Evolutionary conservation across 2,797 vertebrate species (phyloP).

Genomic region (Gastrophryne carolinensis): DNA sequence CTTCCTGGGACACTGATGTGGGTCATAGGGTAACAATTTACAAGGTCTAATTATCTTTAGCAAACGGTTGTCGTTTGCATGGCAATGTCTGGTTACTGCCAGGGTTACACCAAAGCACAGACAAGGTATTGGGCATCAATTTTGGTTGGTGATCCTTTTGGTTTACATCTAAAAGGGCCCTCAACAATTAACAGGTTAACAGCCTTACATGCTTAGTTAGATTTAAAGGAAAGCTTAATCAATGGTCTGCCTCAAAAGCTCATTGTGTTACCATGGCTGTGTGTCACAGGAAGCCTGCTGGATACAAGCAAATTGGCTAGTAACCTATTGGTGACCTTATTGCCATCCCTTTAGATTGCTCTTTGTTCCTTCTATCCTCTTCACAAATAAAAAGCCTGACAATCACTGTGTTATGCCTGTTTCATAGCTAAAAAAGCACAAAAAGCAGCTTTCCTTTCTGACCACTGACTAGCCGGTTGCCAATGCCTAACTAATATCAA

Average conservation of each 20-base stretch:
- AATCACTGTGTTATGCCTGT: no score
- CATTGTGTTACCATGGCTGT: conserved; percentile 65
- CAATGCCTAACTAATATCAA: no score
- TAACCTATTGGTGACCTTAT: conserved; percentile 67
- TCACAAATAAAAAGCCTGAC: no score
- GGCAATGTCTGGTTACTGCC: neutral
- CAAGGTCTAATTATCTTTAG: neutral
- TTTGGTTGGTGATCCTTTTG: neutral
- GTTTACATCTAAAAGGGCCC: neutral
- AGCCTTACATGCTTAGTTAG: neutral
- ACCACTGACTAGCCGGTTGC: no score
- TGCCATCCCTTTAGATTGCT: conserved; percentile 61
- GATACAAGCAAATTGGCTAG: conserved; percentile 65
- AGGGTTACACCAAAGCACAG: neutral
- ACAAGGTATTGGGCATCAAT: neutral
- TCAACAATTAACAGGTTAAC: neutral
- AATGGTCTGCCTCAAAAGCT: conserved; percentile 40
- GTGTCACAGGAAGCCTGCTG: conserved; percentile 63
- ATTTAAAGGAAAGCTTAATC: conserved; percentile 14
- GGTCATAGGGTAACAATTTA: conserved; percentile 16
- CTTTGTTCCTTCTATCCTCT: conserved; percentile 20
- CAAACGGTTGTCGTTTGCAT: neutral
- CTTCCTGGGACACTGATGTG: conserved; percentile 23
- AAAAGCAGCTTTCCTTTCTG: no score
- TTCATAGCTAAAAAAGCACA: no score